Conservation (phyloP, 2,888 invertebrate genomes). For the Lasioglossum villosulum region DNA sequence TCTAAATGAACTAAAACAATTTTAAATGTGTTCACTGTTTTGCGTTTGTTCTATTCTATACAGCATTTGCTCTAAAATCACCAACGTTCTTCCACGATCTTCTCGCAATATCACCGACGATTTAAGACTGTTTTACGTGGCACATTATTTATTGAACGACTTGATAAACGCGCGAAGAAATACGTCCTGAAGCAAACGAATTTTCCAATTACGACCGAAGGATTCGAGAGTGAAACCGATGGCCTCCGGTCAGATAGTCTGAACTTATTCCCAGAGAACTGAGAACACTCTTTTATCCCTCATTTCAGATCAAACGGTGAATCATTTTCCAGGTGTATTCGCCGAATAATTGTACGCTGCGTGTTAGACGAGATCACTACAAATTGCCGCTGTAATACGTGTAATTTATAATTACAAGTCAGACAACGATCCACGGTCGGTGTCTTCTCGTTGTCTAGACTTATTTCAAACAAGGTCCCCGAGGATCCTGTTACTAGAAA, state of each 20-base stretch:
- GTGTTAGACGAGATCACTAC: slow-evolving; percentile 15
- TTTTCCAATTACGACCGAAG: slow-evolving; percentile 53
- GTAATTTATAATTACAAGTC: slow-evolving; percentile 51
- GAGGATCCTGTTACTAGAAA: slow-evolving; percentile 7
- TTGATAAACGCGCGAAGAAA: slow-evolving; percentile 41
- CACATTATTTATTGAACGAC: slow-evolving; percentile 31
- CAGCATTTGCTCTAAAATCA: neutral
- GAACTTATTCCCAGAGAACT: slow-evolving; percentile 28
- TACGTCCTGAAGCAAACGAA: slow-evolving; percentile 29
- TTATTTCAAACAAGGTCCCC: slow-evolving; percentile 15
- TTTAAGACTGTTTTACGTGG: slow-evolving; percentile 7
- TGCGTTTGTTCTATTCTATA: neutral
- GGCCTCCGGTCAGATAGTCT: slow-evolving; percentile 7
- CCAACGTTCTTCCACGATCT: neutral
- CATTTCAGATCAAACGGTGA: slow-evolving; percentile 28
- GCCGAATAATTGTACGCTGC: slow-evolving; percentile 37
- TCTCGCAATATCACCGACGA: slow-evolving; percentile 12
- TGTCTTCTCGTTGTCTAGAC: slow-evolving; percentile 11
- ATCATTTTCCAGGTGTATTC: slow-evolving; percentile 41
- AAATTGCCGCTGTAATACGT: slow-evolving; percentile 43
- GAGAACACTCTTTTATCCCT: slow-evolving; percentile 36
- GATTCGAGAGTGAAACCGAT: slow-evolving; percentile 10
- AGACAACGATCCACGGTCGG: slow-evolving; percentile 11
- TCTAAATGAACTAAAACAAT: no score
- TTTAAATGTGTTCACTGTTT: neutral